Evolutionary conservation across 2,113 vertebrate species (phyloP).

Genomic region (Butorides virescens): DNA sequence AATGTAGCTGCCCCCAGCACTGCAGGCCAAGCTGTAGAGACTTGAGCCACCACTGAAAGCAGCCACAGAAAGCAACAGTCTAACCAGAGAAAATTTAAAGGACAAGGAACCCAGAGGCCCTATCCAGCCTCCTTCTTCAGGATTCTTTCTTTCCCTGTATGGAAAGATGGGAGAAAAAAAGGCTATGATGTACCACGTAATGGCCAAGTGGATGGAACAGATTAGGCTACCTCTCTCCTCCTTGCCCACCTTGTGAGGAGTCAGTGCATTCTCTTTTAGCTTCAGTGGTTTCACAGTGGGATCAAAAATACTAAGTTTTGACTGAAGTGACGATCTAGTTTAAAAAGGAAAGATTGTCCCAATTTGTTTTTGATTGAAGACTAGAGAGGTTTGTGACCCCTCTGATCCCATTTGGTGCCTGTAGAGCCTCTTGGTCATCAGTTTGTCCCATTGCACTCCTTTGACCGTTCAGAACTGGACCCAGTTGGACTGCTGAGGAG

Average conservation of each 20-base stretch:
- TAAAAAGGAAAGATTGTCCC: constrained; percentile 63
- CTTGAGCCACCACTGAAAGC: neutral
- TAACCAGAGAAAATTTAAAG: neutral
- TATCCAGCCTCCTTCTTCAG: neutral
- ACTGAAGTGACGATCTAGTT: constrained; percentile 32
- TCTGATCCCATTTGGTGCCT: constrained; percentile 58
- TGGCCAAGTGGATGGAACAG: neutral
- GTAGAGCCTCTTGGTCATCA: constrained; percentile 55
- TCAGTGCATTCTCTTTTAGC: neutral
- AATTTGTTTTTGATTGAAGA: constrained; percentile 50
- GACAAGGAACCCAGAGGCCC: neutral
- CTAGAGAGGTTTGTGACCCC: constrained; percentile 15
- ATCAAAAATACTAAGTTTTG: neutral
- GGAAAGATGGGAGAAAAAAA: neutral
- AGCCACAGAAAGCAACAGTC: neutral
- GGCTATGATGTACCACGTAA: neutral
- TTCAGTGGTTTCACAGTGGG: neutral
- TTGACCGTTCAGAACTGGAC: constrained; percentile 85
- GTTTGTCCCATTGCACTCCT: constrained; percentile 35
- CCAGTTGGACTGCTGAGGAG: constrained; percentile 85
- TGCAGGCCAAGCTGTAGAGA: neutral
- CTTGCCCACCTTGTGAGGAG: neutral
- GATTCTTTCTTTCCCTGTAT: neutral
- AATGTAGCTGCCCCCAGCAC: neutral
- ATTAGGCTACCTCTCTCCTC: neutral